Evolutionary conservation across 2,888 invertebrate species (phyloP), one percentile per base, ranked within the genome.

Genomic region (Tipula confusa): DNA sequence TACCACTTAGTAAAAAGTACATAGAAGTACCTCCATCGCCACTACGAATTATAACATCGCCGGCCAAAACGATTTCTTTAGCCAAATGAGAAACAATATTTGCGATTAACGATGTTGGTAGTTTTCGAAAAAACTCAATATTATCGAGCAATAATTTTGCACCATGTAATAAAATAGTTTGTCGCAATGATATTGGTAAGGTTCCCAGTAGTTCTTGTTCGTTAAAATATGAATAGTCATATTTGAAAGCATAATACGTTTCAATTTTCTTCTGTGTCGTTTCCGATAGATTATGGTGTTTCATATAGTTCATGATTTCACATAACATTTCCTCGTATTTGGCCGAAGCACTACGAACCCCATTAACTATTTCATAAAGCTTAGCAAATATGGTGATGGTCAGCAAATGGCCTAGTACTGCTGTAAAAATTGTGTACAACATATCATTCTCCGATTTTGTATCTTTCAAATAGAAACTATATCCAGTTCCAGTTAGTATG

Each of bases 1-100:
- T 92, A 7, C 94, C 93, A 64, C 89, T 90, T 0, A 91, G 90
- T 31, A 93, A 89, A 86, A 93, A 93, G 87, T 91, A 93, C 93
- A 93, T 93, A 87, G 92, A 92, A 84, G 92, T 91, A 0, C 93
- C 93, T n/a, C 89, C 87, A 13, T 91, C 91, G 0, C 92, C 92
- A 0, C 92, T 91, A 84, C 91, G 91, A 7, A 92, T 88, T 79
- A 94, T 91, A 28, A 92, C 88, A 86, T 93, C 93, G 84, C 92
- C 91, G 0, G 92, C 91, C 83, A 93, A 88, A 87, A 91, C 93
- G 33, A 93, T 90, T 87, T 93, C 93, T 6, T 90, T 90, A 64
- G 89, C 89, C 24, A 93, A 87, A 86, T 90, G 89, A 28, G 90
- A 89, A 0, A 93, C 89, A 36, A 93, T 90, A 0, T 91, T 89